Conservation (phyloP, 2,888 invertebrate genomes). For the Mythimna loreyi region DNA sequence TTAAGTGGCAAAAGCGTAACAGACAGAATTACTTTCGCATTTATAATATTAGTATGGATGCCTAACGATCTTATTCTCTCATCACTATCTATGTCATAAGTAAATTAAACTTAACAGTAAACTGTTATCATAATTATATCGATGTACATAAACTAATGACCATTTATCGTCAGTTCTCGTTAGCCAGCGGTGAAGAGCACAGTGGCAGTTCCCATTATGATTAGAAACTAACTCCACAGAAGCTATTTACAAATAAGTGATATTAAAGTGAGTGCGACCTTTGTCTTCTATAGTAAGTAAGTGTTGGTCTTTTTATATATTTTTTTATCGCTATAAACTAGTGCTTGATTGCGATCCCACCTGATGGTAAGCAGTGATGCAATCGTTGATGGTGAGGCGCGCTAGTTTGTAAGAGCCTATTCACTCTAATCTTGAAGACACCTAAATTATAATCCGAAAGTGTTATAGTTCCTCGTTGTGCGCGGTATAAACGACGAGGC, state of each 20-base stretch:
- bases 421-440: too few relatives aligned
- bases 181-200: slow-evolving; percentile 12
- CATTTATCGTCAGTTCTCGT: slow-evolving; percentile 44
- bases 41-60: too few relatives aligned
- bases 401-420: too few relatives aligned
- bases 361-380: too few relatives aligned
- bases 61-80: slow-evolving; percentile 14
- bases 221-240: neutral
- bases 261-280: slow-evolving; percentile 30
- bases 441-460: too few relatives aligned
- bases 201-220: slow-evolving; percentile 27
- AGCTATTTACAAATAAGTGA: slow-evolving; percentile 21
- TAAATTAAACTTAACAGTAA: slow-evolving; percentile 19
- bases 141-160: slow-evolving; percentile 29
- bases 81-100: neutral
- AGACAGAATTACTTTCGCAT: too few relatives aligned
- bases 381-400: too few relatives aligned
- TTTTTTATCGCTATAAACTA: too few relatives aligned
- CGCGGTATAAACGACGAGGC: too few relatives aligned
- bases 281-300: neutral
- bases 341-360: too few relatives aligned
- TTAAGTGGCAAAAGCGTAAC: too few relatives aligned
- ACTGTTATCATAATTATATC: slow-evolving; percentile 23
- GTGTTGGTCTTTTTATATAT: neutral
- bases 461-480: too few relatives aligned